Conservation (phyloP, 2,113 vertebrate genomes). For the Toxostoma redivivum region DNA sequence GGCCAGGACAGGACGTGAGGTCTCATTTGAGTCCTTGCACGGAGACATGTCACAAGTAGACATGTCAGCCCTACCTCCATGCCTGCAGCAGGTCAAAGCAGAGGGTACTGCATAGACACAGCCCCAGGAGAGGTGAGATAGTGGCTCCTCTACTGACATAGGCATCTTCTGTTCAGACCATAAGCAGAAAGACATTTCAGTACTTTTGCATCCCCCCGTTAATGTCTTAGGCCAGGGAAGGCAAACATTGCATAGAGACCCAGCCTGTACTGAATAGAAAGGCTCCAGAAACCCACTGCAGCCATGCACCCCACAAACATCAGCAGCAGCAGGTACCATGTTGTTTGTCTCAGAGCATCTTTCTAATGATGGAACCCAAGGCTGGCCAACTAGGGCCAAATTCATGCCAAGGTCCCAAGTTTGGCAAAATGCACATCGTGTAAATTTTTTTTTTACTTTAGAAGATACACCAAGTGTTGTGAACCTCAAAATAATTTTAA, state of each 20-base stretch:
- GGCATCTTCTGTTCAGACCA: not conserved
- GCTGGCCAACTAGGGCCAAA: not conserved
- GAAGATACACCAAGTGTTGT: not conserved
- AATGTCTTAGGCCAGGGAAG: accelerated
- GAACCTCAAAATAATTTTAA: not conserved
- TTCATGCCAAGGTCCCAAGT: not conserved
- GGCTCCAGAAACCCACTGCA: not conserved
- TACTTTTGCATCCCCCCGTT: not conserved
- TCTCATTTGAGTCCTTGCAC: not conserved
- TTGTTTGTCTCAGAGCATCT: not conserved
- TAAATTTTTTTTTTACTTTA: not conserved
- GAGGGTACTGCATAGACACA: not conserved
- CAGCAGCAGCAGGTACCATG: not conserved
- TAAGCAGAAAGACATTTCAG: not conserved
- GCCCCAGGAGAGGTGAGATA: not conserved
- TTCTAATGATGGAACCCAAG: not conserved
- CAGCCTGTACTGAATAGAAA: not conserved
- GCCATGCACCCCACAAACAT: not conserved
- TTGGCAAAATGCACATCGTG: accelerated
- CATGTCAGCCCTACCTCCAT: not conserved
- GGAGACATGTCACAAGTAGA: not conserved
- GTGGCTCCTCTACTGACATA: not conserved
- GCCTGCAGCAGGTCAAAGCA: not conserved
- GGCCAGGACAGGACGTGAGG: not conserved
- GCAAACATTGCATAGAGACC: not conserved